A percentile compares a stretch with the other conserved stretches of the same genome.
Evolutionary conservation across 2,888 invertebrate species (phyloP).

Genomic region (Lasioglossum figueresi): DNA sequence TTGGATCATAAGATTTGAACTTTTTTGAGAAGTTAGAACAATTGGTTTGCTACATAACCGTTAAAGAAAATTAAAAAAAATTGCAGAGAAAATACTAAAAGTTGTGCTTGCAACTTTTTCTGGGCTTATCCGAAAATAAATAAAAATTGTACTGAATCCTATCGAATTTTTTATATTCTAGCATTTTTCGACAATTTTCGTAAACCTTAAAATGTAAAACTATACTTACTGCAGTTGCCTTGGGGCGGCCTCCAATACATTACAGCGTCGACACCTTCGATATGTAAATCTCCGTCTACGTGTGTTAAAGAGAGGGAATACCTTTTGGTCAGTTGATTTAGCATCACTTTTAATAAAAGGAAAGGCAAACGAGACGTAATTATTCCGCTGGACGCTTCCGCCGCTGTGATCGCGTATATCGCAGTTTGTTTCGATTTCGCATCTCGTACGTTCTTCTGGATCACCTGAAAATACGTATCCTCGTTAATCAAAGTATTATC

Average conservation of each 20-base stretch:
- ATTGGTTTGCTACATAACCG: no score
- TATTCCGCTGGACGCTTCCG: conserved; percentile 86
- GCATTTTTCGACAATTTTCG: no score
- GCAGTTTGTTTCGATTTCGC: conserved; percentile 85
- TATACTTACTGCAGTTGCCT: conserved; percentile 89
- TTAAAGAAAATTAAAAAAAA: no score
- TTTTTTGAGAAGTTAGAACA: no score
- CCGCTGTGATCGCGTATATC: conserved; percentile 85
- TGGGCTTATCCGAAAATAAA: no score
- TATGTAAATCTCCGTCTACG: conserved; percentile 87
- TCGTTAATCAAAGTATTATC: not conserved
- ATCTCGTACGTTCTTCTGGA: conserved; percentile 83
- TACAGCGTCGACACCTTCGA: conserved; percentile 87
- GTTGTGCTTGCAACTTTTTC: no score
- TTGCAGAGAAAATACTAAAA: no score
- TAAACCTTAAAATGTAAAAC: no score
- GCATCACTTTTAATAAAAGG: conserved; percentile 85
- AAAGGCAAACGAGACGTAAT: conserved; percentile 88
- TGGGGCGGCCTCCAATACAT: conserved; percentile 91
- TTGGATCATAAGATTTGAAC: no score
- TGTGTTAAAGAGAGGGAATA: conserved; percentile 88
- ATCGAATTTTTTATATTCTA: no score
- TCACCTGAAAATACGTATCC: conserved; percentile 70
- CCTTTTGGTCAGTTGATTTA: conserved; percentile 88
- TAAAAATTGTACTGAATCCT: no score